These are phyloP conservation scores for Gallinago undulata DNA, from an alignment of 2,113 vertebrate genomes.

Conservation along the genomic window DNA sequence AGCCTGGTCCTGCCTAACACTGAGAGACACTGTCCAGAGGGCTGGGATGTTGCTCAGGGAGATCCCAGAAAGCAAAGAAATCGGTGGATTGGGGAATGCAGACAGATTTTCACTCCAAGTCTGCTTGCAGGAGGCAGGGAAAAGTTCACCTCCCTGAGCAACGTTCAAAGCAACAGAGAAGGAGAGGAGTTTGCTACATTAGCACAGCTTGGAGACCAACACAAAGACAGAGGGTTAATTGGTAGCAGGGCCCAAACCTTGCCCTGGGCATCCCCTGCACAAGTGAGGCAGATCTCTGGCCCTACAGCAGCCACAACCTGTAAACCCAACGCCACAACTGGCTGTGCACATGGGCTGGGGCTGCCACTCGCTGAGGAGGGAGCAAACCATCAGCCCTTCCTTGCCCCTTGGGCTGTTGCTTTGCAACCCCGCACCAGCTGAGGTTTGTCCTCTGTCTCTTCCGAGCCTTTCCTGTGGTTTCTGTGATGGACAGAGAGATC, in stretches of 20 bases:
- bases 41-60: neutral
- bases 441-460: neutral
- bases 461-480: neutral
- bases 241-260: neutral
- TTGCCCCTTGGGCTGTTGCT: neutral
- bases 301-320: neutral
- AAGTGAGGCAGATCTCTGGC: neutral
- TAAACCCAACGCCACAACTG: neutral
- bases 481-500: neutral
- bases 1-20: slow-evolving; percentile 21
- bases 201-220: neutral
- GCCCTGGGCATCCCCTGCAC: rapidly evolving
- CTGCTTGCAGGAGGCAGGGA: neutral
- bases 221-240: neutral
- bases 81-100: neutral
- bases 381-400: neutral
- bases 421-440: neutral
- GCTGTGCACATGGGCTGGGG: neutral
- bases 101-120: neutral
- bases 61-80: neutral
- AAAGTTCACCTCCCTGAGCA: neutral
- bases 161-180: neutral
- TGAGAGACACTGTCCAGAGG: neutral
- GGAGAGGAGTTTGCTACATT: neutral
- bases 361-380: rapidly evolving